These are phyloP conservation scores for Ceratina japonica DNA, from an alignment of 1,140 invertebrate species.

Conservation along the genomic window DNA sequence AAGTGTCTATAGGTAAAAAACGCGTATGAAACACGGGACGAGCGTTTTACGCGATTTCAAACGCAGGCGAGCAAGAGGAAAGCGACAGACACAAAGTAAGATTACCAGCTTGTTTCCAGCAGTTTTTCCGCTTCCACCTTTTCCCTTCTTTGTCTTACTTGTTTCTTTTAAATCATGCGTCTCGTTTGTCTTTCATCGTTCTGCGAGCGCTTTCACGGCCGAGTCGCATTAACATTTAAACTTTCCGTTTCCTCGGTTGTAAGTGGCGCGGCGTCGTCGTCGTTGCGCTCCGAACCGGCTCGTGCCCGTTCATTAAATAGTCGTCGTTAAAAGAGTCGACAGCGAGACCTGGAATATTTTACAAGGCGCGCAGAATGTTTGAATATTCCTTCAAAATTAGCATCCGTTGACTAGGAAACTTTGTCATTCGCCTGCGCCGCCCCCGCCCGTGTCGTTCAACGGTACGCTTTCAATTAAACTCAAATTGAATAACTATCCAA, in stretches of 20 bases:
- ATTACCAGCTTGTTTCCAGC: constrained; percentile 4
- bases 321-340: constrained; percentile 8
- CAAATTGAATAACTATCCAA: neutral
- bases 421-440: neutral
- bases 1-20: neutral
- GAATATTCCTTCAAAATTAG: constrained; percentile 40
- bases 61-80: neutral
- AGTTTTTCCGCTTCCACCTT: neutral
- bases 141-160: too few relatives aligned
- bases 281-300: neutral
- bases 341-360: constrained; percentile 21
- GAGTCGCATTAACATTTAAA: constrained; percentile 29
- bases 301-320: constrained; percentile 26
- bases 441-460: constrained; percentile 2
- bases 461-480: constrained; percentile 24
- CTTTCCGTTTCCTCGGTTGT: constrained; percentile 5
- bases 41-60: neutral
- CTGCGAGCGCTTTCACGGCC: neutral
- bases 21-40: neutral
- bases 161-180: constrained; percentile 3
- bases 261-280: neutral
- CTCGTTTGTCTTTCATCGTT: constrained; percentile 17
- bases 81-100: constrained; percentile 4
- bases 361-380: neutral
- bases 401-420: constrained; percentile 14